Conservation (phyloP, 2,113 vertebrate genomes). For the Gavia stellata region DNA sequence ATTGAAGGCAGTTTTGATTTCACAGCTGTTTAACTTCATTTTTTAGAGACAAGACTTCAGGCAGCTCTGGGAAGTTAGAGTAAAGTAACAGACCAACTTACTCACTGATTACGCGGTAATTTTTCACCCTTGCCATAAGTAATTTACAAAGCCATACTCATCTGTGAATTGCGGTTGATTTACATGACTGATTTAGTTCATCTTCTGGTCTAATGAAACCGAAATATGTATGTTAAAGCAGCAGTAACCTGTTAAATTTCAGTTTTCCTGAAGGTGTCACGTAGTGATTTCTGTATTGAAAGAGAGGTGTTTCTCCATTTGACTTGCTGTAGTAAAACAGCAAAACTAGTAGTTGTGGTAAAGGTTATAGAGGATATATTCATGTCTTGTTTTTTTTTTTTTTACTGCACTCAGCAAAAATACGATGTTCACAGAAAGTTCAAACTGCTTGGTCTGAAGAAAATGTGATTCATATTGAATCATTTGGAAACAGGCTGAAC, state of each 20-base stretch:
- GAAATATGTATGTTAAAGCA: background rate
- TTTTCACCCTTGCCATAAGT: background rate
- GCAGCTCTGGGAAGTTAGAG: background rate
- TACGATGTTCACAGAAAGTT: background rate
- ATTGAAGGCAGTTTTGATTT: background rate
- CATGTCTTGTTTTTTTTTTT: background rate
- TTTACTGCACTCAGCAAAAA: background rate
- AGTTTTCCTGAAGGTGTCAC: background rate
- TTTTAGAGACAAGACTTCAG: background rate
- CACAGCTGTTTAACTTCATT: background rate
- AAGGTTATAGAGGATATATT: background rate
- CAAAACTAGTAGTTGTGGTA: background rate
- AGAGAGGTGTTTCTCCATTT: background rate
- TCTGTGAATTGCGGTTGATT: background rate
- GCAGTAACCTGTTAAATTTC: background rate
- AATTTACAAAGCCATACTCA: background rate
- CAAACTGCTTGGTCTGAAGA: background rate
- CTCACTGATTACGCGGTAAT: background rate
- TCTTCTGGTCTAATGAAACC: background rate
- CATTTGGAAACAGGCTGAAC: background rate
- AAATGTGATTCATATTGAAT: slow-evolving; percentile 3
- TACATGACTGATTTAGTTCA: background rate
- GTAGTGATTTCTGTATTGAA: background rate
- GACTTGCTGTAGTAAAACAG: background rate
- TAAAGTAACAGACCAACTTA: background rate